Conservation (phyloP, 2,113 vertebrate genomes). For the Sylvicapra grimmia region DNA sequence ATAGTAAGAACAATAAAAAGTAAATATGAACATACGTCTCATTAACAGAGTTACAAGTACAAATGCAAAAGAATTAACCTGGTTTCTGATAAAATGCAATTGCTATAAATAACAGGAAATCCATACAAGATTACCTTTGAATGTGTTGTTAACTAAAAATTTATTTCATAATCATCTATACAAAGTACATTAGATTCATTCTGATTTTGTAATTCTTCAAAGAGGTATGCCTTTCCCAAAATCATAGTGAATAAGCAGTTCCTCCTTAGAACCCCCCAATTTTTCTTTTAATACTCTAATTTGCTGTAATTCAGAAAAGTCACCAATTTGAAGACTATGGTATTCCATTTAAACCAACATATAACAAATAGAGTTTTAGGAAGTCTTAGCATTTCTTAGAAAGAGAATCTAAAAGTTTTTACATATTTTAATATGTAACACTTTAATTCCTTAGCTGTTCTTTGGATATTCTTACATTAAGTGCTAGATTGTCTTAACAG, state of each 20-base stretch:
- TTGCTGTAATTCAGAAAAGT: background rate
- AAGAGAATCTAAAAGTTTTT: background rate
- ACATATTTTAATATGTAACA: constrained; percentile 4
- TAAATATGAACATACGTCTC: background rate
- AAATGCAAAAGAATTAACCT: background rate
- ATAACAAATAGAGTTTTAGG: constrained; percentile 9
- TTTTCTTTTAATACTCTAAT: background rate
- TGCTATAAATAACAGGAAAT: background rate
- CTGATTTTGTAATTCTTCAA: constrained; percentile 12
- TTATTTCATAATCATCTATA: background rate
- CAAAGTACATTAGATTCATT: background rate
- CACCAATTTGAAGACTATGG: background rate
- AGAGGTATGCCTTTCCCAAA: background rate
- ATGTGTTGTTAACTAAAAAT: constrained; percentile 3
- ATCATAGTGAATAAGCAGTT: background rate
- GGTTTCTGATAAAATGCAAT: constrained; percentile 13
- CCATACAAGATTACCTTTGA: background rate
- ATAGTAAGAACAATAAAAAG: background rate
- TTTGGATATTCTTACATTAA: background rate
- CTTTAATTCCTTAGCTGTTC: background rate
- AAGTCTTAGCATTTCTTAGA: constrained; percentile 21
- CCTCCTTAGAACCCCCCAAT: background rate
- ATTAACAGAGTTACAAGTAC: background rate
- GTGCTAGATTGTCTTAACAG: background rate
- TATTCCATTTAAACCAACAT: background rate